Evolutionary conservation across 2,113 vertebrate species (phyloP).

Genomic region (Carassius gibelio): DNA sequence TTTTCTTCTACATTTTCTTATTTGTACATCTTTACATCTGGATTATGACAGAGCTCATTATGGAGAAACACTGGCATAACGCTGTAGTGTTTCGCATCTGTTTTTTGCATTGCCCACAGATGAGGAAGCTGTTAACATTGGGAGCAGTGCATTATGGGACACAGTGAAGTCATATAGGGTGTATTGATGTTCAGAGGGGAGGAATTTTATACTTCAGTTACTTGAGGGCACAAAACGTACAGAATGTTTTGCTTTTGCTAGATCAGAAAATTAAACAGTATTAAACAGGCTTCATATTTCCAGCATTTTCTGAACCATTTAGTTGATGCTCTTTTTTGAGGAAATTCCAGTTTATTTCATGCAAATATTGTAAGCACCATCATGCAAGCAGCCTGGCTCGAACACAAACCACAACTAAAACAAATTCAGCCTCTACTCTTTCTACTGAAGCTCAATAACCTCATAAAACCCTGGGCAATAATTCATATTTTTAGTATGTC

Average conservation of each 20-base stretch:
- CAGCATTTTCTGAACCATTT: background rate
- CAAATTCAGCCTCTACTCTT: background rate
- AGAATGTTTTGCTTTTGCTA: background rate
- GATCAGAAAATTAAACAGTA: background rate
- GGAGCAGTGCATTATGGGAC: slow-evolving; percentile 16
- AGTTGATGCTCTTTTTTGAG: background rate
- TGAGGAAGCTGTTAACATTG: slow-evolving; percentile 4
- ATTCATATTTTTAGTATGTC: background rate
- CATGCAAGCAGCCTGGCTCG: background rate
- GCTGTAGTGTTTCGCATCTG: background rate
- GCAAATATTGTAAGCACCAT: background rate
- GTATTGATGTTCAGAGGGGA: background rate
- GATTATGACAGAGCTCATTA: background rate
- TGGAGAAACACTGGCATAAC: background rate
- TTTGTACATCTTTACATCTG: background rate
- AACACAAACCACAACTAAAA: background rate
- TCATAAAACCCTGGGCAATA: background rate
- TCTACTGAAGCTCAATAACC: background rate
- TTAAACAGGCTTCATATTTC: too few species aligned
- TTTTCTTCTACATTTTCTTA: background rate
- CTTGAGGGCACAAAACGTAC: background rate
- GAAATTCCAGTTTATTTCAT: background rate
- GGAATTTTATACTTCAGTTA: background rate
- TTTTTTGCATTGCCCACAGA: slow-evolving; percentile 17
- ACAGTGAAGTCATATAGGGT: background rate